Conservation (phyloP, 1,140 invertebrate genomes). For the Uloborus diversus region DNA sequence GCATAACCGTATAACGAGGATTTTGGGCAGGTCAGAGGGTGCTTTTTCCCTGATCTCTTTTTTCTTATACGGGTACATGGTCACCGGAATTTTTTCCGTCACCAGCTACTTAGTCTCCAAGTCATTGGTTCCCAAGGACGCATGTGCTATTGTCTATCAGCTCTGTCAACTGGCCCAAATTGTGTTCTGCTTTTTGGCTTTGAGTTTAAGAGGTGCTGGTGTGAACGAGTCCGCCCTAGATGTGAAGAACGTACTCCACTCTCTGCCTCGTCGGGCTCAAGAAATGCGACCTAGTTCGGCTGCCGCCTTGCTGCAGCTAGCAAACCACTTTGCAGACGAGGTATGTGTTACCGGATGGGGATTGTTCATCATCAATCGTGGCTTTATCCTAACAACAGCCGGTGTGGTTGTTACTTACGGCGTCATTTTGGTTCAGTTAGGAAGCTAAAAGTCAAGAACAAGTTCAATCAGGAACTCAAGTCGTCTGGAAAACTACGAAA, state of each 20-base stretch:
- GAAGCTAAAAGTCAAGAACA: neutral
- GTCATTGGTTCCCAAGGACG: neutral
- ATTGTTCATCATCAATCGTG: constrained; percentile 50
- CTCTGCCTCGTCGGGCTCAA: constrained; percentile 4
- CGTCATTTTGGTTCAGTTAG: constrained; percentile 37
- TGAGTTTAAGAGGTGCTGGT: constrained; percentile 32
- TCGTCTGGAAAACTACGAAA: too few relatives aligned
- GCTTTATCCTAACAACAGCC: constrained; percentile 41
- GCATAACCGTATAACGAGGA: constrained; percentile 23
- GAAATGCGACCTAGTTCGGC: constrained; percentile 21
- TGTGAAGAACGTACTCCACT: constrained; percentile 45
- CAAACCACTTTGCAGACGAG: constrained; percentile 35
- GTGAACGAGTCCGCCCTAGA: constrained; percentile 43
- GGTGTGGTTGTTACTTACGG: constrained; percentile 51
- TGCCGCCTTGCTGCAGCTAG: constrained; percentile 34
- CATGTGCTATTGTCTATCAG: neutral
- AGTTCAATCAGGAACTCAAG: too few relatives aligned
- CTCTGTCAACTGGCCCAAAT: neutral
- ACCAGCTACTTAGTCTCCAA: constrained; percentile 34
- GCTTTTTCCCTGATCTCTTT: constrained; percentile 22
- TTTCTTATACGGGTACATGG: constrained; percentile 45
- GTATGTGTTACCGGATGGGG: constrained; percentile 49
- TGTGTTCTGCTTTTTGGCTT: constrained; percentile 22
- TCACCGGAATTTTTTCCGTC: constrained; percentile 31
- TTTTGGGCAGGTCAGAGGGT: constrained; percentile 7